Evolutionary conservation across 2,797 vertebrate species (phyloP).

Genomic region (Pempheris klunzingeri): DNA sequence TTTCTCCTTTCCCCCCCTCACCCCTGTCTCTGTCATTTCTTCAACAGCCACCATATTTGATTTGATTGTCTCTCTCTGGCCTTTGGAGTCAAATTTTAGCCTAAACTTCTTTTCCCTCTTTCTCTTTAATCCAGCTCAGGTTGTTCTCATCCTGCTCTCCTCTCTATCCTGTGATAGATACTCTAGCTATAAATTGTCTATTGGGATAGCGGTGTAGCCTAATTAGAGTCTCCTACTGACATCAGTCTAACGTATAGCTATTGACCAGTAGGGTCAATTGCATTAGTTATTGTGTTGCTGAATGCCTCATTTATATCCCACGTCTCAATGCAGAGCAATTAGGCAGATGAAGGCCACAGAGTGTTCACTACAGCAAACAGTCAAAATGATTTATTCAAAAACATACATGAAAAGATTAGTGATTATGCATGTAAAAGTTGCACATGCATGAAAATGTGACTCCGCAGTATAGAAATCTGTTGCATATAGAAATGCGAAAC

Average conservation of each 20-base stretch:
- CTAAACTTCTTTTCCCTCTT: constrained; percentile 14
- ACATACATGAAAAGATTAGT: not conserved
- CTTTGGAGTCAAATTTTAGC: constrained; percentile 11
- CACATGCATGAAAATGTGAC: not conserved
- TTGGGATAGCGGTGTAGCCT: constrained; percentile 65
- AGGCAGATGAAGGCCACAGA: constrained; percentile 58
- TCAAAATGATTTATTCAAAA: constrained; percentile 23
- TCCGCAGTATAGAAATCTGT: not conserved
- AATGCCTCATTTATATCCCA: constrained; percentile 73
- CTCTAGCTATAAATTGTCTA: constrained; percentile 65
- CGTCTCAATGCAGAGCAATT: constrained; percentile 69
- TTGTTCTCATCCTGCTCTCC: not conserved
- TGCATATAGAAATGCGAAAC: not conserved
- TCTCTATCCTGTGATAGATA: constrained; percentile 52
- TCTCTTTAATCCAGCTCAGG: not conserved
- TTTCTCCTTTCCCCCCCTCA: not conserved
- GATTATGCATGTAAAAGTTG: not conserved
- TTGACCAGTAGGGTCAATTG: constrained; percentile 78
- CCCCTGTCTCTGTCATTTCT: constrained; percentile 1
- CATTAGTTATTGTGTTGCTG: constrained; percentile 76
- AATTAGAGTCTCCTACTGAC: constrained; percentile 81
- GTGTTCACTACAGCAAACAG: constrained; percentile 38
- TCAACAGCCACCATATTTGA: constrained; percentile 19
- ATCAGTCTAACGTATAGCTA: constrained; percentile 77
- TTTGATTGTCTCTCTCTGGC: constrained; percentile 41